Evolutionary conservation across 2,113 vertebrate species (phyloP), one percentile per base, ranked within the genome.

Genomic region (Irena cyanogastra): DNA sequence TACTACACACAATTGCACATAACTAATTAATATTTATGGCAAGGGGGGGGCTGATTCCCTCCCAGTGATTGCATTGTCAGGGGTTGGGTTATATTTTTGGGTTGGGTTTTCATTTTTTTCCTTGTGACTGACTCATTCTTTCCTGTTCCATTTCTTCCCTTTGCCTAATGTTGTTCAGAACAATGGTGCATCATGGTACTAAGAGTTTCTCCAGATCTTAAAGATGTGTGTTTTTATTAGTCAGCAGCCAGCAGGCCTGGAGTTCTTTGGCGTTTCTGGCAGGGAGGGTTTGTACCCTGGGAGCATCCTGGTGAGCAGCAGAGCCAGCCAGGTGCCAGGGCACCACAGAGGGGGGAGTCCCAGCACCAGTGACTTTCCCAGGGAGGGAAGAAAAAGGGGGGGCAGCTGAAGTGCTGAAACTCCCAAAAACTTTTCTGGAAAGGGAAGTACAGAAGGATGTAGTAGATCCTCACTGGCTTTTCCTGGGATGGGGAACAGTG

Each of bases 1-100:
- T 74, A 76, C 77, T 74, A 94, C 90, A 95, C 87, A 92, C 83
- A 59, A 82, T 97, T 97, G 96, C 96, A 97, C 96, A 97, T 77
- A 87, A 90, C 70, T 45, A 64, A 91, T 95, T 76, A 74, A 49
- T 93, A 90, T 88, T 91, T 92, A 92, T 78, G 90, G 90, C 6
- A 1, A 68, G 76, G 93, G 90, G 93, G 90, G 76, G 45, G 56
- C 76, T 33, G 64, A 86, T 54, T 86, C 76, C 85, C 71, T 86
- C 77, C 71, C 35, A 31, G 68, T 87, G 92, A 90, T 92, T 68
- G 80, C 90, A 86, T 77, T 88, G 90, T 72, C 88, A 85, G 94
- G 90, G 93, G 53, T 74, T 39, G 85, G 90, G 78, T 37, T 81
- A 9, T 52, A 64, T 33, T 94, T 97, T 92, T 69, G 59, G 89